These are phyloP conservation scores for Crotalus viridis DNA, from an alignment of 2,113 vertebrate species.

Conservation along the genomic window DNA sequence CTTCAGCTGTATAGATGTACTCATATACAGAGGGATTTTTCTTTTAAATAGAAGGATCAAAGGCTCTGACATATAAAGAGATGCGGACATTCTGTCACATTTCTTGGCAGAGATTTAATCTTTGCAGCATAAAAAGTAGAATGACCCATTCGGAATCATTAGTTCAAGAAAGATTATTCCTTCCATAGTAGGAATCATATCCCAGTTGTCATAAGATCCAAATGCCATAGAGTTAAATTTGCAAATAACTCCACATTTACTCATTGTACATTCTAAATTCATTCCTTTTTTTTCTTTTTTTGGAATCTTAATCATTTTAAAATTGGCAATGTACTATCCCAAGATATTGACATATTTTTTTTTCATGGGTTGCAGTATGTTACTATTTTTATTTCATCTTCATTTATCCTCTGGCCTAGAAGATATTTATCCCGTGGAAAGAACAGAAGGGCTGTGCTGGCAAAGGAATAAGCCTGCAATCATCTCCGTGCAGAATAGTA, in stretches of 20 bases:
- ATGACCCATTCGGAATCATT: neutral
- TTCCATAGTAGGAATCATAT: neutral
- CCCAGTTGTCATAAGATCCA: neutral
- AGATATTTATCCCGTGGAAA: neutral
- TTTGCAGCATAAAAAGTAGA: neutral
- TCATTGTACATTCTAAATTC: neutral
- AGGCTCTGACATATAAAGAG: neutral
- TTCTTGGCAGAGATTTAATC: neutral
- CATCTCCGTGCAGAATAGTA: neutral
- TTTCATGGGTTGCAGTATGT: neutral
- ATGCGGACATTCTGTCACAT: neutral
- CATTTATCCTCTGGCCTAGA: neutral
- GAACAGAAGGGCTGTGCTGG: neutral
- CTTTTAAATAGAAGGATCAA: neutral
- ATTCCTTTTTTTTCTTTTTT: neutral
- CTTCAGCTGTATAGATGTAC: neutral
- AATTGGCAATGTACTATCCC: neutral
- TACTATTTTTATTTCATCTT: neutral
- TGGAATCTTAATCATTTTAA: neutral
- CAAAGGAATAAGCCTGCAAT: neutral
- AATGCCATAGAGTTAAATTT: neutral
- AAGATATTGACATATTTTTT: neutral
- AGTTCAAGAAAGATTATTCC: neutral
- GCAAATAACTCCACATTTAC: neutral
- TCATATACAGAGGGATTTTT: neutral